Evolutionary conservation across 2,113 vertebrate genomes (phyloP), one percentile per base, ranked within the genome.

Genomic region (Mesitornis unicolor): DNA sequence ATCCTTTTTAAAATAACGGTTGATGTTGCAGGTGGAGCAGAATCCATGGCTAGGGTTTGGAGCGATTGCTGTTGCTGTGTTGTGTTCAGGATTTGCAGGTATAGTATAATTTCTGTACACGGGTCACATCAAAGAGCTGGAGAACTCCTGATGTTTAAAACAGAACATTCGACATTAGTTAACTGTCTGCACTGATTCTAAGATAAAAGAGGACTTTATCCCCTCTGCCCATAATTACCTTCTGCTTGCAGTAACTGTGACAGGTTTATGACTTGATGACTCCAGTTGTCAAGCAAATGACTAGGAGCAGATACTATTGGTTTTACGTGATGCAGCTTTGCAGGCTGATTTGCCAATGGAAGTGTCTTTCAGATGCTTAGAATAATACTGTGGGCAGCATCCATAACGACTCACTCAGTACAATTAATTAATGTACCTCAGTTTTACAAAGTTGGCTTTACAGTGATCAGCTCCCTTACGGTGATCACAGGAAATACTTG

Each of bases 1-100:
- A 48, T 70, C 38, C 65, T 87, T 84, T 50, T 48, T 67, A 48
- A 93, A 80, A 16, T 81, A 78, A 69, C 0, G 79, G 13, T 97
- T 97, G 61, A 12, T 90, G 47, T 98, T 98, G 57, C 98, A 99
- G 99, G 94, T 99, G 96, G 98, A 99, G 83, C 99, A 99, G 97
- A 99, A 99, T 83, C 99, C 98, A 7, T 80, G 98, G 65, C 33
- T 99, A 35, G 99, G 99, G 11, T 99, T 99, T 87, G 84, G 97
- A 4, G 99, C 99, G 1, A 98, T 99, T 69, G 98, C 98, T 22
- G 65, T 99, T 69, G 99, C 99, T 50, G 99, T 99, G 2, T 18
- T 99, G 20, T 99, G 99, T 87, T 99, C 99, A 64, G 99, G 99
- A 97, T 99, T 99, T 98, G 99, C 99, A 98, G 99, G 99, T 99